These are phyloP conservation scores for Oryzias javanicus DNA, from an alignment of 2,113 vertebrate genomes.

Conservation along the genomic window DNA sequence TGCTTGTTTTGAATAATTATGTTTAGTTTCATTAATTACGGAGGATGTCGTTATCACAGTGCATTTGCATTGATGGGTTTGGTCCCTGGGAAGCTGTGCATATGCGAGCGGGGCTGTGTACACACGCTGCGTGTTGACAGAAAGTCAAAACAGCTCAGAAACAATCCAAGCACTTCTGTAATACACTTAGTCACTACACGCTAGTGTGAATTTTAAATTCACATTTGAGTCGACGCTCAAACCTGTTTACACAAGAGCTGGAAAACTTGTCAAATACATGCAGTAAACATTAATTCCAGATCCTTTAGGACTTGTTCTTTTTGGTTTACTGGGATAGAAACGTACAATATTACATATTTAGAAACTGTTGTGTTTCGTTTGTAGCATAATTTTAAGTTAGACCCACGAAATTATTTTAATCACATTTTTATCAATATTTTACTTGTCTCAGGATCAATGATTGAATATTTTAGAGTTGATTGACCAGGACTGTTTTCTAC, in stretches of 20 bases:
- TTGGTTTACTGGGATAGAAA: not conserved
- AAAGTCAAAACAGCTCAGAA: constrained; percentile 14
- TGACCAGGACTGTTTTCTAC: no score
- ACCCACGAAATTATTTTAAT: not conserved
- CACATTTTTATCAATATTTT: no score
- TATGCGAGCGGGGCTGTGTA: constrained; percentile 31
- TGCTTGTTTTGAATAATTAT: constrained; percentile 72
- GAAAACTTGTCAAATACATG: no score
- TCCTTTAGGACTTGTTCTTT: no score
- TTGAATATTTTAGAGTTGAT: no score
- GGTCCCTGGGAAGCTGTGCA: constrained; percentile 37
- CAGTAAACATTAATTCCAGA: no score
- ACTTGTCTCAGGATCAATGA: no score
- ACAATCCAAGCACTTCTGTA: not conserved
- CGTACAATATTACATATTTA: not conserved
- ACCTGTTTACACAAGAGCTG: no score
- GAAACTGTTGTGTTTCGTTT: not conserved
- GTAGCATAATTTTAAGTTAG: not conserved
- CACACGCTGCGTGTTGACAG: constrained; percentile 32
- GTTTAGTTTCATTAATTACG: constrained; percentile 71
- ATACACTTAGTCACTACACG: constrained; percentile 2
- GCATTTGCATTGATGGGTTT: constrained; percentile 60
- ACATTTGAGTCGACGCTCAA: no score
- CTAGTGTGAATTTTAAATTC: not conserved
- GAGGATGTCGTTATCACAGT: constrained; percentile 67